Base-by-base conservation (phyloP, 2,113 vertebrate species). In the Zosterops borbonicus region DNA sequence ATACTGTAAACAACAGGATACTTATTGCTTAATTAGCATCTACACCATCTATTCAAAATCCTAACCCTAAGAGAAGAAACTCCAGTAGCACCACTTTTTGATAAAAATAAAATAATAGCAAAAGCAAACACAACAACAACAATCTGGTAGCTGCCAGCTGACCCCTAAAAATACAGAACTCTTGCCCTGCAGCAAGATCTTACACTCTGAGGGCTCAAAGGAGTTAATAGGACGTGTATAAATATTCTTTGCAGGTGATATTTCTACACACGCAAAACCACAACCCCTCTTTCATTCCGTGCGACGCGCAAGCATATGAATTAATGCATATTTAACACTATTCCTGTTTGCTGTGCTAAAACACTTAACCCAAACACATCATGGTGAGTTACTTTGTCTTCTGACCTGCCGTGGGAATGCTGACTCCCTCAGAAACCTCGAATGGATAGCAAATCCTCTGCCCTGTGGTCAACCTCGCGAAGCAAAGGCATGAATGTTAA, bases 401-500 rank as follows among this genome's bases (percentile, higher is more conserved):
- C 52, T 83, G 95, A 96, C 96, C 97, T 95, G 94, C 92, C 63
- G 77, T 95, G 97, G 97, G 97, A 98, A 96, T 96, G 97, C 97
- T 49, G 91, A 97, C 97, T 97, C 97, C 97, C 98, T 96, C 92
- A 73, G 97, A 98, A 97, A 97, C 92, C 97, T 82, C n/a, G 96
- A 94, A 96, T 90, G 97, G 97, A 97, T 97, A 98, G 97, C 98
- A 98, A 98, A 98, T 98, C 97, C 97, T 96, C 93, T 98, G 98
- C 98, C 98, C 98, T 95, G 96, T 98, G 98, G 98, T 98, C 98
- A 98, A 98, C 98, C 98, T 98, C 98, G 76, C 81, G 97, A 98
- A 98, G 98, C 94, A 95, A 97, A 98, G 97, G 98, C 98, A 98
- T 98, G 99, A 99, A 99, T 99, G 98, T 98, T 99, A 99, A 99